phyloP scores from a whole-genome alignment of 2,888 invertebrate genomes.

The Apocheima hispidaria region DNA sequence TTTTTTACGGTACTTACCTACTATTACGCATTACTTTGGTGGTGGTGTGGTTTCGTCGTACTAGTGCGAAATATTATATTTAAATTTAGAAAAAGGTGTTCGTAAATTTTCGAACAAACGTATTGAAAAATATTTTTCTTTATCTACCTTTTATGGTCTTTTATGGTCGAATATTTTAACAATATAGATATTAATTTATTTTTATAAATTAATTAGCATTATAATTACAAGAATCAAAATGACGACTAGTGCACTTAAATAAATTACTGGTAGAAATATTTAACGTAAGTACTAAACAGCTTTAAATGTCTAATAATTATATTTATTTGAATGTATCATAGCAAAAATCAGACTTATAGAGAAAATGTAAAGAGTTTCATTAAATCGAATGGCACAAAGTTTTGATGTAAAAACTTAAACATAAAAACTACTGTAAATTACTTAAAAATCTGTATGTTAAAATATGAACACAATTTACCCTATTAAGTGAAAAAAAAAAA shows the following conservation, averaged over 20 bases:
- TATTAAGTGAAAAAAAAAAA: too few species aligned
- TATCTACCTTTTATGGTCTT: background rate
- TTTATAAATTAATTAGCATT: conserved; percentile 52
- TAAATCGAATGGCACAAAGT: conserved; percentile 41
- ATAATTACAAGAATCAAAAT: conserved; percentile 44
- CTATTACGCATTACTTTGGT: too few species aligned
- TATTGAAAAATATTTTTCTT: background rate
- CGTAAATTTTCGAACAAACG: too few species aligned
- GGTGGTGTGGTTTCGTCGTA: too few species aligned
- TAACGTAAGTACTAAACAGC: conserved; percentile 26
- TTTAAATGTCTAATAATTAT: too few species aligned
- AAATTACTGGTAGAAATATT: conserved; percentile 43
- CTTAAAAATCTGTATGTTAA: conserved; percentile 18
- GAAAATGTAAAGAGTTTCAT: conserved; percentile 34
- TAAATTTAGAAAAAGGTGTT: too few species aligned
- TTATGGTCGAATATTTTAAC: background rate
- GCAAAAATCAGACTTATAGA: conserved; percentile 49
- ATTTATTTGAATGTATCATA: conserved; percentile 37
- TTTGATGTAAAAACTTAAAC: conserved; percentile 18
- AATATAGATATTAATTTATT: conserved; percentile 50
- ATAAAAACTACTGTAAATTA: conserved; percentile 24
- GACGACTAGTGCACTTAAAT: conserved; percentile 56
- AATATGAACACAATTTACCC: conserved; percentile 40
- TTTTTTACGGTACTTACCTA: too few species aligned
- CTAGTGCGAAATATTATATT: too few species aligned